A percentile compares a stretch with the other conserved stretches of the same genome.
Conservation (phyloP, 2,113 vertebrate species). For the Pseudorectes ferrugineus region DNA sequence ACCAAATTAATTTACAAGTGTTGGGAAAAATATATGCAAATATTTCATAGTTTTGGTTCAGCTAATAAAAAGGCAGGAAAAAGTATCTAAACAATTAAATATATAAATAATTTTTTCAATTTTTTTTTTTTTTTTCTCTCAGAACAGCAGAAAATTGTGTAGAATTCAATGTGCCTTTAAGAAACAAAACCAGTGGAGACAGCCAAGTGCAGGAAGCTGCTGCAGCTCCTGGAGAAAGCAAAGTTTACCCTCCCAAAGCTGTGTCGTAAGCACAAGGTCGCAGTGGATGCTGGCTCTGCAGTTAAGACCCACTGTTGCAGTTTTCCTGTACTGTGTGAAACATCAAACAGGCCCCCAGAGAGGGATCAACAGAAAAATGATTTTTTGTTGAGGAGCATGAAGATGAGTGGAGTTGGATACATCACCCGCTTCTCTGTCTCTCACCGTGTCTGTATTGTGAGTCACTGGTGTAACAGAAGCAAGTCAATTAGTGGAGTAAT, state of each 20-base stretch:
- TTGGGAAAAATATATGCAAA: neutral
- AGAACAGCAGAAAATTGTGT: neutral
- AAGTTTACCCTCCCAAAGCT: neutral
- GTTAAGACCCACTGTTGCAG: neutral
- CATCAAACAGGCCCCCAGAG: neutral
- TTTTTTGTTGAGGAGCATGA: neutral
- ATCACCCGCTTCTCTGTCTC: neutral
- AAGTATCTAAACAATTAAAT: neutral
- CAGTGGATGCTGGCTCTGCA: neutral
- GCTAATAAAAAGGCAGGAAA: neutral
- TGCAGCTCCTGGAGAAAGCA: neutral
- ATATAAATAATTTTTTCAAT: neutral
- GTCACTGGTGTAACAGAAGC: neutral
- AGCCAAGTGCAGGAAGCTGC: neutral
- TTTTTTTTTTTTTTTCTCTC: neutral
- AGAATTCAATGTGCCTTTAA: neutral
- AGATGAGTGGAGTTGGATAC: neutral
- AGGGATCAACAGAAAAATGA: neutral
- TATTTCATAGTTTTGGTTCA: neutral
- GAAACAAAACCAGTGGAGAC: neutral
- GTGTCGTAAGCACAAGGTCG: neutral
- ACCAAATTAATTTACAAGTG: neutral
- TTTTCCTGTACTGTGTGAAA: neutral
- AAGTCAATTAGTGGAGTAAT: neutral
- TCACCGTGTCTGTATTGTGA: rapidly evolving